Evolutionary conservation across 64 coral and sea anemone species (phyloP), one percentile per base, ranked within the genome.

Genomic region (Pocillopora verrucosa): DNA sequence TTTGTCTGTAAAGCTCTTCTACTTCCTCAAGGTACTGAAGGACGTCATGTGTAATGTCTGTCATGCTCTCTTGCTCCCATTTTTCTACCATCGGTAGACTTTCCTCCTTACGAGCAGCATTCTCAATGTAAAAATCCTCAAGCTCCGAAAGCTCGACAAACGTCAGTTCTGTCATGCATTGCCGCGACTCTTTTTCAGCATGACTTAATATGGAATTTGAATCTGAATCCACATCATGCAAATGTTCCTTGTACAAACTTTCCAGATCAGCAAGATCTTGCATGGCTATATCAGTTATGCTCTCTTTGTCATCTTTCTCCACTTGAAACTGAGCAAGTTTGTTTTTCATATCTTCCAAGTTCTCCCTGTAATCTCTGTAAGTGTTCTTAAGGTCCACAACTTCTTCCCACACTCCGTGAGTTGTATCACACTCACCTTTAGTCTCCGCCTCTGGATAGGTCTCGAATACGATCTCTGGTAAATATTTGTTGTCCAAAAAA

Each of bases 31-130:
- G 65, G 63, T 87, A 92, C 22, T 60, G 36, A 36, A 92, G 69
- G 36, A 79, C 83, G 59, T 79, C 76, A 22, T 87, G 26, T 13
- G 90, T 92, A 34, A 92, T 79, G 45, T 90, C 89, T 73, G 89
- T 91, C 73, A 91, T 91, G 38, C 78, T 81, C 19, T 90, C 88
- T 60, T 69, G 30, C 5, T 90, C 88, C 56, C 41, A 81, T 81
- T 59, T 90, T 58, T 78, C 72, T 20, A 85, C 82, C 11, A 72
- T 12, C 22, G 65, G 82, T 4, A 37, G 26, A 13, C 11, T 13
- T 41, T 65, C 63, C 64, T 72, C 24, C 36, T 57, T 2, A 57
- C 61, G 36, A 11, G 82, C 82, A 24, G 82, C 82, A 58, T 85
- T 85, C 41, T 85, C 82, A 22, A 85, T 85, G 82, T 85, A 85